phyloP scores from a whole-genome alignment of 2,797 vertebrate species.

The Todus mexicanus region DNA sequence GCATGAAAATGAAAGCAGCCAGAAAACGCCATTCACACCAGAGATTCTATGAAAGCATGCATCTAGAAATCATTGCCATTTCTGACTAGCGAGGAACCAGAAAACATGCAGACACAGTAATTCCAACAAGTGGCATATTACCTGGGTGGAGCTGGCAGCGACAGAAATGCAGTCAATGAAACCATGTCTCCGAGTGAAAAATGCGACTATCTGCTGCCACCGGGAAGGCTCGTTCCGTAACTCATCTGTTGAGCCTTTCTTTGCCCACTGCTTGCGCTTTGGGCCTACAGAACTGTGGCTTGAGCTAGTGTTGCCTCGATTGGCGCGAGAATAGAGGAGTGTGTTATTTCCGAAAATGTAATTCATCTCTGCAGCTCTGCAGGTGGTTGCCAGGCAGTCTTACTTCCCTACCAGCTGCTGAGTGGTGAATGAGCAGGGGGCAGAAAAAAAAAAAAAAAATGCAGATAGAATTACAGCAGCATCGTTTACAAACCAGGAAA shows the following conservation, averaged over 20 bases:
- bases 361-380: conserved; percentile 90
- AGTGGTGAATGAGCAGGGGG: conserved; percentile 76
- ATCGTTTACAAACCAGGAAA: conserved; percentile 74
- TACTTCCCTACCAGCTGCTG: conserved; percentile 81
- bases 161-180: conserved; percentile 97
- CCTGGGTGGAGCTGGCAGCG: conserved; percentile 85
- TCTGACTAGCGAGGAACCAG: conserved; percentile 28
- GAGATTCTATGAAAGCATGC: background rate
- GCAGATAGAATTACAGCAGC: conserved; percentile 85
- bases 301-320: conserved; percentile 80
- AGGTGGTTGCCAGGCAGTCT: conserved; percentile 83
- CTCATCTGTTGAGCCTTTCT: conserved; percentile 89
- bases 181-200: conserved; percentile 92
- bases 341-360: conserved; percentile 99
- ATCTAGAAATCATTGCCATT: background rate
- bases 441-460: conserved; percentile 68
- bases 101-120: conserved; percentile 55
- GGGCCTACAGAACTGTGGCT: conserved; percentile 83
- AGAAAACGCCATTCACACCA: background rate
- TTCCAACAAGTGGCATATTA: conserved; percentile 78
- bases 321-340: conserved; percentile 87
- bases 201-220: conserved; percentile 94
- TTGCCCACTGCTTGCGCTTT: conserved; percentile 90
- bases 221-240: conserved; percentile 82
- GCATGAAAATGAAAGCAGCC: conserved; percentile 2